A percentile compares a stretch with the other conserved stretches of the same genome.
These are phyloP conservation scores for Lepas anatifera DNA, from an alignment of 2,888 invertebrate genomes.

Conservation along the genomic window DNA sequence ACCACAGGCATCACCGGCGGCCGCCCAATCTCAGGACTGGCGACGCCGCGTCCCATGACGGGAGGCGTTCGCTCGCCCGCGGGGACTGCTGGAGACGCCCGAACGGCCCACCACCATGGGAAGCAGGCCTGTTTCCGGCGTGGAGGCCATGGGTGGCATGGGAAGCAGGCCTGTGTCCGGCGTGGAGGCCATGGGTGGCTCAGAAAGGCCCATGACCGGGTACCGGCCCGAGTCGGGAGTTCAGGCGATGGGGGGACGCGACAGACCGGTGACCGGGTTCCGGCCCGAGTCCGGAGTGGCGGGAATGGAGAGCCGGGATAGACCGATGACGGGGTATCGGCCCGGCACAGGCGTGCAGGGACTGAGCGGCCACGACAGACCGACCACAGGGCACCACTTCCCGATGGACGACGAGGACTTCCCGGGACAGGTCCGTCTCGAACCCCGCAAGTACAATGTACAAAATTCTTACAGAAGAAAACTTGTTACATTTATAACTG, in stretches of 20 bases:
- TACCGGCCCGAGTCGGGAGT: too few species aligned
- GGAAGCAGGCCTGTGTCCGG: neutral
- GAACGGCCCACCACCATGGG: too few species aligned
- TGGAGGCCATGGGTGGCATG: neutral
- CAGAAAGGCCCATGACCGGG: neutral
- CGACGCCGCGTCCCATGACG: neutral
- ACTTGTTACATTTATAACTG: too few species aligned
- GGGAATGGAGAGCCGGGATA: neutral
- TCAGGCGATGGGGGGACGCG: too few species aligned
- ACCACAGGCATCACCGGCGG: neutral
- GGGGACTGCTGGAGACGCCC: too few species aligned
- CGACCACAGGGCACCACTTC: neutral
- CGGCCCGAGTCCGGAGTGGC: neutral
- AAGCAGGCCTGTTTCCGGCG: neutral
- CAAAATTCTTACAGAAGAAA: too few species aligned
- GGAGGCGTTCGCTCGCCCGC: too few species aligned
- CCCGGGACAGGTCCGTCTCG: too few species aligned
- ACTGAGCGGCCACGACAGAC: neutral
- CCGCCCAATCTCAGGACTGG: neutral
- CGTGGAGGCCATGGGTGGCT: neutral
- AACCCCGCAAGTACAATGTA: too few species aligned
- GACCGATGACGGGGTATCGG: neutral
- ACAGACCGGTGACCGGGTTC: neutral
- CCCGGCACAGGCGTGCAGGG: neutral
- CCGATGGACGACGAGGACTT: neutral